These are phyloP conservation scores for Phoxinus phoxinus DNA, from an alignment of 2,113 vertebrate species.

Conservation along the genomic window DNA sequence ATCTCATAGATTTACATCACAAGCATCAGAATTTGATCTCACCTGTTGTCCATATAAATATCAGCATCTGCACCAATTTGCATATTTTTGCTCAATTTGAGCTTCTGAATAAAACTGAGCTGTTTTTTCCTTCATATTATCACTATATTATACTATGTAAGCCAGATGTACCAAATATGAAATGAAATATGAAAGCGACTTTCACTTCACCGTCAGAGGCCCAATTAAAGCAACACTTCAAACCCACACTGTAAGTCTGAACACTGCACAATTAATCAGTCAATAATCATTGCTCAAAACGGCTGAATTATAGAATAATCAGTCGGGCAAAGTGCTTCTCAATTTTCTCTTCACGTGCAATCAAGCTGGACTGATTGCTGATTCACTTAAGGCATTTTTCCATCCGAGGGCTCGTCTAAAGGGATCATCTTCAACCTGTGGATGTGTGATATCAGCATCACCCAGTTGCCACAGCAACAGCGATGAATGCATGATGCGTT, in stretches of 20 bases:
- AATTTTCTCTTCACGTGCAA: not conserved
- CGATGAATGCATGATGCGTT: not conserved
- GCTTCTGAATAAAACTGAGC: not conserved
- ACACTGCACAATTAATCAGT: not conserved
- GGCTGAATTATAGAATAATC: not conserved
- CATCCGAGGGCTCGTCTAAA: not conserved
- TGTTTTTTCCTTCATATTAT: not conserved
- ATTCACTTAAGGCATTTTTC: not conserved
- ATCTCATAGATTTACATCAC: not conserved
- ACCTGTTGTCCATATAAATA: not conserved
- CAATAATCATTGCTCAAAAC: not conserved
- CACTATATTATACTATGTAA: not conserved
- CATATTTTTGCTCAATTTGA: no score
- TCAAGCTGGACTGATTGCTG: conserved; percentile 7
- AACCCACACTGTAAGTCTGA: not conserved
- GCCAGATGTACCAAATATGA: not conserved
- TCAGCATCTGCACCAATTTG: not conserved
- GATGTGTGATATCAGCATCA: conserved; percentile 21
- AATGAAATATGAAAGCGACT: not conserved
- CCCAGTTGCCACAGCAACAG: conserved; percentile 31
- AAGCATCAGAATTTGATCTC: not conserved
- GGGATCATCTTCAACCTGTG: conserved; percentile 2
- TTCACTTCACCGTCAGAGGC: not conserved
- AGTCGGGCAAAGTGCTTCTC: not conserved
- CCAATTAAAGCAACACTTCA: not conserved